Evolutionary conservation across 2,888 invertebrate genomes (phyloP).

Genomic region (Drosophila robusta): DNA sequence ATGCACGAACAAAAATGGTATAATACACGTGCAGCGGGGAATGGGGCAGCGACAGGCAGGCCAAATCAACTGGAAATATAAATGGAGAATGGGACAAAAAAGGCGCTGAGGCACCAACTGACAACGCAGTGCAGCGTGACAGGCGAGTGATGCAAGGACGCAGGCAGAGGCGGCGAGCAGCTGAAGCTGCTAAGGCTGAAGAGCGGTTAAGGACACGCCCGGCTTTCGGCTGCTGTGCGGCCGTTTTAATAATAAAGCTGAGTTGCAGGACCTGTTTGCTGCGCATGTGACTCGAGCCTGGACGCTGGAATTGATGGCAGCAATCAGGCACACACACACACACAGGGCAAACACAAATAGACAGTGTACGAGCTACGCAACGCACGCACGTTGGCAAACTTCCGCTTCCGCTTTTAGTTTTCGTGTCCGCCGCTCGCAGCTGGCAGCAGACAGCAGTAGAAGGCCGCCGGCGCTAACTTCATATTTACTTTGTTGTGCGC

Average conservation of each 20-base stretch:
- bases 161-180: conserved; percentile 21
- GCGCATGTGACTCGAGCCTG: conserved; percentile 21
- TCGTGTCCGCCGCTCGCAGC: conserved; percentile 47
- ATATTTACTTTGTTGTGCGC: conserved; percentile 80
- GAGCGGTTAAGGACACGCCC: not conserved
- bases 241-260: conserved; percentile 41
- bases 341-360: conserved; percentile 25
- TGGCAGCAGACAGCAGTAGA: conserved; percentile 30
- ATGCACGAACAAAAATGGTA: conserved; percentile 11
- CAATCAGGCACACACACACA: conserved; percentile 41
- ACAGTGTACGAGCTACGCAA: conserved; percentile 7
- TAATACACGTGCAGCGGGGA: conserved; percentile 1
- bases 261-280: conserved; percentile 25
- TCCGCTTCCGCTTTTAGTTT: conserved; percentile 79
- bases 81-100: conserved; percentile 16
- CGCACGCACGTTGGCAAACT: conserved; percentile 69
- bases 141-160: conserved; percentile 43
- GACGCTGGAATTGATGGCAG: conserved; percentile 44
- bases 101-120: conserved; percentile 41
- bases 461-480: conserved; percentile 76
- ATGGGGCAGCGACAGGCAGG: conserved; percentile 6
- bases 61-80: conserved; percentile 37
- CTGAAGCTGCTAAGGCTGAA: not conserved
- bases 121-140: conserved; percentile 42
- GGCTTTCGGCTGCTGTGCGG: conserved; percentile 8